Percentiles rank a stretch among this genome's conserved stretches.
phyloP scores from a whole-genome alignment of 2,113 vertebrate species.

The Marcusenius ussheri region DNA sequence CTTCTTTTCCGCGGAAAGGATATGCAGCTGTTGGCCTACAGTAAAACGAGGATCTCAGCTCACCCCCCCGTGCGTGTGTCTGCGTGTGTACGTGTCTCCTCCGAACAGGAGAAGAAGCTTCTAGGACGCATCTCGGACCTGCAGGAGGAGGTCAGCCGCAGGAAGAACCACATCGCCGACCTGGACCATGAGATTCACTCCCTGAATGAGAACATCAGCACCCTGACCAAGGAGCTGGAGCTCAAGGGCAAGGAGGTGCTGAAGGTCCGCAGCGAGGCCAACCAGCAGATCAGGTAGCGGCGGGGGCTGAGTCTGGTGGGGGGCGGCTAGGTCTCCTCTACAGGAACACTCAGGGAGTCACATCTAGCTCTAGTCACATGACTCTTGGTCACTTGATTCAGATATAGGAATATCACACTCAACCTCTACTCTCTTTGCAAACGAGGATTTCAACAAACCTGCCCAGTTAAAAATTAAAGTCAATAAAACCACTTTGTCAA shows the following conservation, averaged over 20 bases:
- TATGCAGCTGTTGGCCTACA: too few species aligned
- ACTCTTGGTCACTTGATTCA: not conserved
- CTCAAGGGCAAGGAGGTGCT: slow-evolving; percentile 95
- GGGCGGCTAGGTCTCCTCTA: not conserved
- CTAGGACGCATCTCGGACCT: slow-evolving; percentile 77
- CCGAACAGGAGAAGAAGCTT: slow-evolving; percentile 76
- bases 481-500: not conserved
- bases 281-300: slow-evolving; percentile 86
- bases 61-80: not conserved
- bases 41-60: not conserved
- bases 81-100: slow-evolving; percentile 17
- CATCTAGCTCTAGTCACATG: not conserved
- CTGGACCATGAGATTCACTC: slow-evolving; percentile 88
- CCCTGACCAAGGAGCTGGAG: slow-evolving; percentile 91
- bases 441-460: not conserved
- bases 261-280: slow-evolving; percentile 92
- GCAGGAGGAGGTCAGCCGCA: slow-evolving; percentile 81
- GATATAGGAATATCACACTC: not conserved
- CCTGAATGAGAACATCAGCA: slow-evolving; percentile 89
- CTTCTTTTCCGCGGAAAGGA: not conserved
- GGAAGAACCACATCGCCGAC: slow-evolving; percentile 86
- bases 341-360: not conserved
- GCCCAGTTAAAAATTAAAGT: not conserved
- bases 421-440: not conserved
- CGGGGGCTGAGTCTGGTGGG: not conserved